Evolutionary conservation across 2,797 vertebrate genomes (phyloP), one percentile per base, ranked within the genome.

Genomic region (Cyclopterus lumpus): DNA sequence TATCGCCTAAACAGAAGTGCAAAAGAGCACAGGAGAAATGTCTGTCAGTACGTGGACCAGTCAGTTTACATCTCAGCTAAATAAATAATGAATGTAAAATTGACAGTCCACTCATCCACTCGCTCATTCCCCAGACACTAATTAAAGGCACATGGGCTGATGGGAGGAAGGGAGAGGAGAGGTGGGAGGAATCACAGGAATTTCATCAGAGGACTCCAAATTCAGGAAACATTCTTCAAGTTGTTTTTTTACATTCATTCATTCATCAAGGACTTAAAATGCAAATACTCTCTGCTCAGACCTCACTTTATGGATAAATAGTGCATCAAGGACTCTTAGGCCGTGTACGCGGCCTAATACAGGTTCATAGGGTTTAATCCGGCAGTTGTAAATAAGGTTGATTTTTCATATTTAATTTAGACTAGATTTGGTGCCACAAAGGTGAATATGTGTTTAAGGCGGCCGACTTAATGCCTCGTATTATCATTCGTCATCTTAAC

Each of bases 21-120:
- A 93, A 92, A 86, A 89, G 88, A 86, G 90, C 91, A 92, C 88
- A 46, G 81, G 88, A 92, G 86, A 89, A 87, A 91, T 88, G 90
- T 90, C 90, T 94, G 91, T 93, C 86, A 93, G 84, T 77, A 83
- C 76, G 84, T 71, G 75, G 87, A 90, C 86, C 65, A 87, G 92
- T 85, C 91, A 90, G 89, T 93, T 92, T 92, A 92, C 92, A 94
- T 87, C 82, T 92, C 89, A 80, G 83, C 88, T 89, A 94, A 95
- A 94, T 93, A 95, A 95, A 93, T 93, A 95, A 94, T 91, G 71
- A 92, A 94, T 90, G 74, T 82, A 86, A 91, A 94, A 94, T 92
- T 92, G 93, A 94, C 93, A 93, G 92, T 93, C 93, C 93, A 91
- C 91, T 94, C 93, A 93, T 92, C 93, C 92, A 87, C 89, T 92